phyloP scores from a whole-genome alignment of 2,888 invertebrate species.

The Gandaritis pyraliata region DNA sequence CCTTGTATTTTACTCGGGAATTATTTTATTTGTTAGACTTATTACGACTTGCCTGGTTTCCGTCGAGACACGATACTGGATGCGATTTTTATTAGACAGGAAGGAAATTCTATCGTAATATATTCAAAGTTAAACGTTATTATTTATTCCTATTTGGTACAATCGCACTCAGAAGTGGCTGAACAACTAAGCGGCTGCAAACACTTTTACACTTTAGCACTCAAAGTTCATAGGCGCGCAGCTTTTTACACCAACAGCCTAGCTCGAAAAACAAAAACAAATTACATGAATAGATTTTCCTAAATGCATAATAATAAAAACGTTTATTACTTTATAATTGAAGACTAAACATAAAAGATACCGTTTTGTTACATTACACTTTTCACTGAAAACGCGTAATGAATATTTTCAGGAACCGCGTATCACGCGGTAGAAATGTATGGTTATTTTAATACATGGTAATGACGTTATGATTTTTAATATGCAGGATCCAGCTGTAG shows the following conservation, averaged over 20 bases:
- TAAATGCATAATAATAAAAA: no score
- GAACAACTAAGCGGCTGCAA: constrained; percentile 3
- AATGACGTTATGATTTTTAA: no score
- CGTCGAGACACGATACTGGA: constrained; percentile 73
- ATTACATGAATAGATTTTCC: no score
- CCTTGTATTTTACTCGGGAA: constrained; percentile 69
- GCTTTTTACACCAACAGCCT: no score
- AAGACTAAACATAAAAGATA: no score
- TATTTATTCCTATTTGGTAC: constrained; percentile 59
- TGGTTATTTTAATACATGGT: no score
- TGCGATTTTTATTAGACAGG: constrained; percentile 81
- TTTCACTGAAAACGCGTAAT: no score
- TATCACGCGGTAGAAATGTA: no score
- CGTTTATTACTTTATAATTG: no score
- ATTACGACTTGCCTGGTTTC: constrained; percentile 76
- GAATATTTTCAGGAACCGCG: no score
- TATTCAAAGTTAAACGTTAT: constrained; percentile 72
- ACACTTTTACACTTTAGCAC: background rate
- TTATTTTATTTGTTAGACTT: constrained; percentile 83
- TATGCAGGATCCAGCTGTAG: background rate
- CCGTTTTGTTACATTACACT: no score
- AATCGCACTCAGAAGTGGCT: constrained; percentile 15
- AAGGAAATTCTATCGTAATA: constrained; percentile 82
- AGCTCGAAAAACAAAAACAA: no score
- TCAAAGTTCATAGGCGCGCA: background rate